Evolutionary conservation across 2,888 invertebrate genomes (phyloP), one percentile per base, ranked within the genome.

Genomic region (Epinotia nisella): DNA sequence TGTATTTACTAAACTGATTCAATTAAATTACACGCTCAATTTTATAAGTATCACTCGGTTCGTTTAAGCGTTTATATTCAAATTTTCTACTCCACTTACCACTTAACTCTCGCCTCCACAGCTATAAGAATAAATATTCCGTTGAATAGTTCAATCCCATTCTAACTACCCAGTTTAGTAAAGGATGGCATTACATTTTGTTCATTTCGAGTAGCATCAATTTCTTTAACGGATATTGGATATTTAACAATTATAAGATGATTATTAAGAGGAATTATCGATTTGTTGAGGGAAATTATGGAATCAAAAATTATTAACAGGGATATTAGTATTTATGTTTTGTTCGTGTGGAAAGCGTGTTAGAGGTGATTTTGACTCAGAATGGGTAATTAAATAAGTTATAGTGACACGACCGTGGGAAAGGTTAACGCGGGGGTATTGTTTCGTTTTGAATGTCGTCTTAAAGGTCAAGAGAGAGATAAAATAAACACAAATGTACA

Each of bases 1-100:
- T 65, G 11, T 41, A 51, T 68, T 62, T 29, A 15, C 62, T 64
- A 39, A 56, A 15, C 51, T 15, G 24, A 64, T 51, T 68, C 15
- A 17, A 68, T 78, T 62, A 60, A 80, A 79, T 80, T 76, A 56
- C 78, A 79, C 79, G 80, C 79, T 78, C 75, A 77, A 82, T 82
- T 82, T 77, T 73, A 76, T 76, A 71, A 61, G 59, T 61, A 75
- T 73, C 21, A 78, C 75, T 79, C 74, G 73, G 61, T 69, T 75
- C 49, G 71, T 75, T 76, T 74, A 70, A 69, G 77, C 75, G 76
- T 71, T 78, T 76, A 62, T 51, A 68, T 68, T 68, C 7, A 72
- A 64, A 68, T 73, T 62, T 73, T 73, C 68, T 73, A 64, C 72
- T 62, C 39, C 68, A 53, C 51, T 73, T 51, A 58, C 58, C 49